Evolutionary conservation across 2,113 vertebrate genomes (phyloP), one percentile per base, ranked within the genome.

Genomic region (Phyllostomus discolor): DNA sequence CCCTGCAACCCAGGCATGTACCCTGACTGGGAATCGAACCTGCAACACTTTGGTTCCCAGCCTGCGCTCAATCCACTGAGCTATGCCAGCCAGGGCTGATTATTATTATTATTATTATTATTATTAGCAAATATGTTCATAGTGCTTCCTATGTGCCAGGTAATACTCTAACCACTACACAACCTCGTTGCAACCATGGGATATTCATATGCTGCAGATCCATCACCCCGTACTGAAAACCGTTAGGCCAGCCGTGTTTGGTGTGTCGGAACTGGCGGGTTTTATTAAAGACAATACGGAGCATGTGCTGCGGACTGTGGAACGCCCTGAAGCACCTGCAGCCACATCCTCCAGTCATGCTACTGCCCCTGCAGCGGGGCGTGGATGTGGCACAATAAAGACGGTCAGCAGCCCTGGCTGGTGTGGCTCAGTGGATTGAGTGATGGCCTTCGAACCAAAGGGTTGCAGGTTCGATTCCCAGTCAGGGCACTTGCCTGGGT

Each of bases 291-390:
- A 14, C 2, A 46, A 43, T 2, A 10, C 22, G 0, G 5, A 2
- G 16, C 31, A 1, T 28, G 8, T 24, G 0, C 46, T 15, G 7
- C 1, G 16, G 24, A 52, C 82, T 6, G 1, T 5, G 0, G 4
- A 17, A 15, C 12, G 5, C 7, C 35, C 67, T 70, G 33, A 10
- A 12, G 57, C 41, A 59, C 64, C 57, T 8, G 43, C 16, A 12
- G 6, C 38, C 20, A 35, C 2, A 2, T 33, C 50, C 92, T 78
- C 12, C 26, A 20, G 50, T 82, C 9, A 4, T 5, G 17, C 16
- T 12, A 1, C 7, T 20, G 3, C 31, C 31, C 90, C 73, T 87
- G 24, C 4, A 72, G 57, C 31, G 46, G 75, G n/a, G 73, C 31
- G 31, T 57, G 2, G 20, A 24, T 11, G 12, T 11, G 79, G 52